These are phyloP conservation scores for Bubo bubo DNA, from an alignment of 2,113 vertebrate species.

Conservation along the genomic window DNA sequence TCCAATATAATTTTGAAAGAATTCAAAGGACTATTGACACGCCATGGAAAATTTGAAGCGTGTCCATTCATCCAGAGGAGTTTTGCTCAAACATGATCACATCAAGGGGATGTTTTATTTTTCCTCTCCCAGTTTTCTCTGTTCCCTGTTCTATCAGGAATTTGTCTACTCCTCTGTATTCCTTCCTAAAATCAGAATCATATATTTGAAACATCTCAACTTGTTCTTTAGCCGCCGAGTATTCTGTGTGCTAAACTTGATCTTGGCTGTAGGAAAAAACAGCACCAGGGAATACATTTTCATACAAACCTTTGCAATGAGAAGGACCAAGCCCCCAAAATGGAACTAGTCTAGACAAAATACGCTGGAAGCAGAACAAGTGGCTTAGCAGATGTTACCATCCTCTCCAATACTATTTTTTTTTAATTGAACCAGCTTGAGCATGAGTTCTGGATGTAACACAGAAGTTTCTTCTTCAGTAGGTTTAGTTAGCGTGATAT, in stretches of 20 bases:
- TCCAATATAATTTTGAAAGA: constrained; percentile 14
- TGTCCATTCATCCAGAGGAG: not conserved
- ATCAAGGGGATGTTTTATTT: not conserved
- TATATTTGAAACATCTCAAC: not conserved
- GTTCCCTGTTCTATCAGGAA: not conserved
- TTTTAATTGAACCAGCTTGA: not conserved
- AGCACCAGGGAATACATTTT: not conserved
- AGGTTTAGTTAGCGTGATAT: not conserved
- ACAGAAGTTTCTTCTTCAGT: not conserved
- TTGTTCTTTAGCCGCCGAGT: not conserved
- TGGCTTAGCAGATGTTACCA: not conserved
- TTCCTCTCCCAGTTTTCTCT: not conserved
- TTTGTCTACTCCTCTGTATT: not conserved
- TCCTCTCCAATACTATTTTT: not conserved
- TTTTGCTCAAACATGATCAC: constrained; percentile 12
- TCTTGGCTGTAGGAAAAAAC: not conserved
- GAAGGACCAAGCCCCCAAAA: not conserved
- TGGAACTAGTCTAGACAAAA: not conserved
- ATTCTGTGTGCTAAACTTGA: not conserved
- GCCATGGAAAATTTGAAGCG: constrained; percentile 1
- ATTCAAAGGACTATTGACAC: not conserved
- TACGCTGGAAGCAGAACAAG: not conserved
- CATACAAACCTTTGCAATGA: not conserved
- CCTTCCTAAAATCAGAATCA: not conserved
- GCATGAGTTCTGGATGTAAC: not conserved